Conservation (phyloP, 2,888 invertebrate species). For the Caenorhabditis plicata region DNA sequence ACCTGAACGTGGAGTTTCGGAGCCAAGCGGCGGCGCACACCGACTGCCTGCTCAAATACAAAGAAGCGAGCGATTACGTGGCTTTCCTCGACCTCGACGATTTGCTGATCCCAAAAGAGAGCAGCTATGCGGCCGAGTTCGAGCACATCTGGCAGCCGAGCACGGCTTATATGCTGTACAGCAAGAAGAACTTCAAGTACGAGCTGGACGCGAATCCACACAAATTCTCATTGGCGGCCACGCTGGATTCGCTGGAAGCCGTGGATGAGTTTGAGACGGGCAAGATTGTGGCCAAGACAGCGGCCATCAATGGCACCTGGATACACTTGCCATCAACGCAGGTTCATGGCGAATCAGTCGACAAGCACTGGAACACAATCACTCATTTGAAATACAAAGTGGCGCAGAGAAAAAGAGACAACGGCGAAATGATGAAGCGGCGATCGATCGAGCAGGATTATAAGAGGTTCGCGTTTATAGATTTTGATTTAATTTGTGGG, state of each 20-base stretch:
- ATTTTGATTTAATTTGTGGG: not conserved
- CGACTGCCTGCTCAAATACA: constrained; percentile 41
- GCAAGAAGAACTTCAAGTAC: constrained; percentile 31
- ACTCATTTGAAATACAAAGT: constrained; percentile 27
- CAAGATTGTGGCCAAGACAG: constrained; percentile 24
- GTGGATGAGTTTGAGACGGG: constrained; percentile 23
- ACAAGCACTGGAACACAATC: constrained; percentile 18
- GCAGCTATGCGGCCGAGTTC: constrained; percentile 20
- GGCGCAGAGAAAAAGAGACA: constrained; percentile 1
- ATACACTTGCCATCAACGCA: constrained; percentile 27
- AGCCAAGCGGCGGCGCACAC: constrained; percentile 45
- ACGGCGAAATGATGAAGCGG: constrained; percentile 20
- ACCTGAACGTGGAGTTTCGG: constrained; percentile 44
- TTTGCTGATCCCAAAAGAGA: constrained; percentile 21
- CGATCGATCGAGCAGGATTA: constrained; percentile 21
- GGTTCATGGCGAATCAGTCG: constrained; percentile 5
- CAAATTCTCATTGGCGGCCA: constrained; percentile 21
- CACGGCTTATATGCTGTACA: constrained; percentile 20
- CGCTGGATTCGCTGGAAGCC: constrained; percentile 10
- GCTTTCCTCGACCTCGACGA: constrained; percentile 34
- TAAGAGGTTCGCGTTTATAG: constrained; percentile 4
- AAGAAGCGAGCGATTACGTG: constrained; percentile 26
- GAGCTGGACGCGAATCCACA: too few species aligned
- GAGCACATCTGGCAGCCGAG: constrained; percentile 18
- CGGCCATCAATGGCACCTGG: constrained; percentile 27